Evolutionary conservation across 1,140 invertebrate genomes (phyloP), one percentile per base, ranked within the genome.

Genomic region (Melanaphis sacchari): DNA sequence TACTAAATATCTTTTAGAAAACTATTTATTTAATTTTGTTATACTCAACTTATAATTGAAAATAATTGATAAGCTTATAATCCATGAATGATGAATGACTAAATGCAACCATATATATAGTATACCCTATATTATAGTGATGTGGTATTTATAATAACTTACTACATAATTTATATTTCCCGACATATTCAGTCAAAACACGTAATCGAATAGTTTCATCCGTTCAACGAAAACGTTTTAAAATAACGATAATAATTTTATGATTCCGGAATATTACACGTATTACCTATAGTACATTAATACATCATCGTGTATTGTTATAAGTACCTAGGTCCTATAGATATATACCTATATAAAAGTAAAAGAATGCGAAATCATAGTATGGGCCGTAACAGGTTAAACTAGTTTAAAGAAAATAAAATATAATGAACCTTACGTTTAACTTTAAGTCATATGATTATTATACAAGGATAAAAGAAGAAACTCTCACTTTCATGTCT

Each of bases 401-500:
- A 90, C 54, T 31, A 40, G 38, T 90, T 90, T 41, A 26, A 31
- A 26, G 3, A 43, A 31, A 40, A 59, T 54, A n/a, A 43, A 87
- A 49, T 3, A n/a, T 66, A 54, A 90, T 40, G 5, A 26, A 22
- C 31, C 52, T 90, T 36, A 15, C 66, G n/a, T 40, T 49, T 66
- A 82, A 82, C 90, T 82, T 82, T 92, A 82, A n/a, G 49, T 40
- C 46, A 49, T 9, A 81, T 26, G 66, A 92, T 21, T 92, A 36
- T n/a, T 38, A n/a, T n/a, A 49, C 43, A 92, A 92, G 90, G 90
- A 92, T 92, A 82, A 49, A 91, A 49, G 22, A 92, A 81, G 22
- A 38, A 82, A 92, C 90, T 92, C 90, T 92, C 90, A 92, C 90
- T 92, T 92, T 92, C 43, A 92, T 43, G n/a, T 46, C 38, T 18